Conservation (phyloP, 2,113 vertebrate genomes). For the Ammodytes dubius region DNA sequence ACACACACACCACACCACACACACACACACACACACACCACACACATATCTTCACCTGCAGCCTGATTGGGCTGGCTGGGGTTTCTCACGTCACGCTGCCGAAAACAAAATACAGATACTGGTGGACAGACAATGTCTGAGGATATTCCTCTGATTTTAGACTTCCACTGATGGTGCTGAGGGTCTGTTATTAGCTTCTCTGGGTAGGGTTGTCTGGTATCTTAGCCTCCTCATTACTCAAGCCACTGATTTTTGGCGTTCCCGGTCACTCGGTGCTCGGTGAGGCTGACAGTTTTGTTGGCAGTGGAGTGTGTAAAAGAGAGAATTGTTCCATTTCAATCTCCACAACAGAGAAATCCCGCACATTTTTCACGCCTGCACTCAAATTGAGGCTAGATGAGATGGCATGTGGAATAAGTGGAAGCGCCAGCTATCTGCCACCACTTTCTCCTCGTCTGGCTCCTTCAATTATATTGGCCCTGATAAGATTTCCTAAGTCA, state of each 20-base stretch:
- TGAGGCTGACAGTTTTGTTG: slow-evolving; percentile 45
- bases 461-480: slow-evolving; percentile 41
- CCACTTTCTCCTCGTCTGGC: slow-evolving; percentile 28
- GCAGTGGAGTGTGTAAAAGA: slow-evolving; percentile 43
- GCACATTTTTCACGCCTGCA: slow-evolving; percentile 59
- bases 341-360: slow-evolving; percentile 45
- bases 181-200: slow-evolving; percentile 3
- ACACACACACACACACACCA: not conserved
- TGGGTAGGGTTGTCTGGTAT: slow-evolving; percentile 1
- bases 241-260: slow-evolving; percentile 43
- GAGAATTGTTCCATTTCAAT: slow-evolving; percentile 57
- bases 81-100: slow-evolving; percentile 3
- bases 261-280: slow-evolving; percentile 10
- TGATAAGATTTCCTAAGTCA: slow-evolving; percentile 35
- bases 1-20: slow-evolving; percentile 10
- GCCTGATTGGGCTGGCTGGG: slow-evolving; percentile 24
- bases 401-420: slow-evolving; percentile 48
- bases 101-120: slow-evolving; percentile 15
- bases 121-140: slow-evolving; percentile 12
- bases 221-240: slow-evolving; percentile 48
- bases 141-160: slow-evolving; percentile 5
- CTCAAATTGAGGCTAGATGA: slow-evolving; percentile 54
- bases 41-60: slow-evolving; percentile 9
- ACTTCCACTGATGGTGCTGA: slow-evolving; percentile 15
- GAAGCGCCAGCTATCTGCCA: slow-evolving; percentile 30